Evolutionary conservation across 2,797 vertebrate genomes (phyloP).

Genomic region (Galago senegalensis): DNA sequence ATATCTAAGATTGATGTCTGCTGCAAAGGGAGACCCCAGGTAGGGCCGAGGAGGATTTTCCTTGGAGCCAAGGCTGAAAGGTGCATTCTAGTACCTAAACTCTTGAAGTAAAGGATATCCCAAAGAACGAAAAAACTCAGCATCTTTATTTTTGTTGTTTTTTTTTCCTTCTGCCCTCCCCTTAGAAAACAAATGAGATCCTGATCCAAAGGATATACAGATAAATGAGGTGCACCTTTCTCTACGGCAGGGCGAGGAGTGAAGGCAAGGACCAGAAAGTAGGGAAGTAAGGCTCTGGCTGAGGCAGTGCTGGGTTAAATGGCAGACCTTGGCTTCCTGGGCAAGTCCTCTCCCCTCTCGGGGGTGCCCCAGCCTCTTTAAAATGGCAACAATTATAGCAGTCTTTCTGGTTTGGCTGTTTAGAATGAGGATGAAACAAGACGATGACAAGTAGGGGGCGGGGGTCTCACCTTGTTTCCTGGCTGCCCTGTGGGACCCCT

Average conservation of each 20-base stretch:
- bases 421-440: neutral
- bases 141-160: neutral
- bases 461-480: neutral
- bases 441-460: neutral
- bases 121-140: neutral
- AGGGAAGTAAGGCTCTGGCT: neutral
- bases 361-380: neutral
- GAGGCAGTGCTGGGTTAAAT: no score
- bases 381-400: neutral
- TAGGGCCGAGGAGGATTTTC: neutral
- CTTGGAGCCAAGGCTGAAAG: neutral
- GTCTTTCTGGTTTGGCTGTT: neutral
- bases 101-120: neutral
- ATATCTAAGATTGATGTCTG: neutral
- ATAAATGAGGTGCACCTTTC: neutral
- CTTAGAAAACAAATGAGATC: neutral
- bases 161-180: neutral
- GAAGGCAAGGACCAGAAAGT: neutral
- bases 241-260: neutral
- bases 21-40: neutral
- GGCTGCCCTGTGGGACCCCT: neutral
- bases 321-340: neutral
- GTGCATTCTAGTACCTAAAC: no score
- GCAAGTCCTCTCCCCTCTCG: neutral
- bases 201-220: neutral